These are phyloP conservation scores for Parochlus steinenii DNA, from an alignment of 2,888 invertebrate species.

Conservation along the genomic window DNA sequence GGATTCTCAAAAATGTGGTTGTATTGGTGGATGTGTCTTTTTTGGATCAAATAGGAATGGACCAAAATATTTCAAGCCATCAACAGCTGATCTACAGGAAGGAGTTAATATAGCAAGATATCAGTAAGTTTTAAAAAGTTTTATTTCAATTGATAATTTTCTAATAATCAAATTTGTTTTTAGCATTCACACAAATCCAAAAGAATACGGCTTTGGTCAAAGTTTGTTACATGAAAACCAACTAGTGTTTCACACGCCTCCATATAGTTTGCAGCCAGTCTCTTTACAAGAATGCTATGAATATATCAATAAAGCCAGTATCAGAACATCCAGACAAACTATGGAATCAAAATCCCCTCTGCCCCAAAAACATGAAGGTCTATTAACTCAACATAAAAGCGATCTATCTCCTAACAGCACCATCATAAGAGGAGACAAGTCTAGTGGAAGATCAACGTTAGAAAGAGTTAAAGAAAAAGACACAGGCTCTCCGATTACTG, in stretches of 20 bases:
- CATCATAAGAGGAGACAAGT: slow-evolving; percentile 18
- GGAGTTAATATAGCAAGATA: slow-evolving; percentile 62
- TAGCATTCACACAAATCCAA: slow-evolving; percentile 55
- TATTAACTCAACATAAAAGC: slow-evolving; percentile 8
- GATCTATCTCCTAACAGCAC: slow-evolving; percentile 13
- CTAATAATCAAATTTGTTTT: slow-evolving; percentile 15
- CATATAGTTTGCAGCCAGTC: slow-evolving; percentile 64
- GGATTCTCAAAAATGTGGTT: slow-evolving; percentile 70
- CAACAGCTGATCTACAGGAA: slow-evolving; percentile 59
- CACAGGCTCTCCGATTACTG: slow-evolving; percentile 27
- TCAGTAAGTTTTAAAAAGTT: slow-evolving; percentile 41
- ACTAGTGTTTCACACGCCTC: slow-evolving; percentile 79
- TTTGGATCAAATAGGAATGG: slow-evolving; percentile 89
- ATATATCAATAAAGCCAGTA: slow-evolving; percentile 23
- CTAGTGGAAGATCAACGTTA: slow-evolving; percentile 16
- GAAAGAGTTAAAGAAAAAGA: slow-evolving; percentile 28
- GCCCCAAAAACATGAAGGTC: slow-evolving; percentile 12
- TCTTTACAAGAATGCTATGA: slow-evolving; percentile 48
- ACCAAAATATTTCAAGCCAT: slow-evolving; percentile 71
- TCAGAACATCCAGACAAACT: slow-evolving; percentile 21
- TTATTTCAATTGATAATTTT: slow-evolving; percentile 16
- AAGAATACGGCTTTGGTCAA: slow-evolving; percentile 86
- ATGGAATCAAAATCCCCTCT: slow-evolving; percentile 18
- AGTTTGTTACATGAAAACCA: slow-evolving; percentile 77
- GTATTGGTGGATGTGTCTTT: slow-evolving; percentile 87